Percentiles rank a stretch among this genome's conserved stretches.
Conservation (phyloP, 2,113 vertebrate species). For the Tautogolabrus adspersus region DNA sequence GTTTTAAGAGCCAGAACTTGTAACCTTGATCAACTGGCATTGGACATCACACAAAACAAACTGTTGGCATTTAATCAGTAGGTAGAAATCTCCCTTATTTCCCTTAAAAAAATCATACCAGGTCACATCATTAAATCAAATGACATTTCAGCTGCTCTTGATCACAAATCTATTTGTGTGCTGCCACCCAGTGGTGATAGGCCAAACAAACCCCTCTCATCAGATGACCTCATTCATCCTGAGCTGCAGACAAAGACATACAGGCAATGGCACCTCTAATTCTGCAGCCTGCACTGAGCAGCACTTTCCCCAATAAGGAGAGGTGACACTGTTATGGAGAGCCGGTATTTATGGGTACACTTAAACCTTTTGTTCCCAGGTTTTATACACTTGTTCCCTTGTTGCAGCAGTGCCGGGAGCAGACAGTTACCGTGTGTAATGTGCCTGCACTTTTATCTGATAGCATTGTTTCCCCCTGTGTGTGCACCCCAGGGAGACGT, state of each 20-base stretch:
- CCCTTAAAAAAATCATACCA: not conserved
- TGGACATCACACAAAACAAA: not conserved
- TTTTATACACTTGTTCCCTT: conserved; percentile 30
- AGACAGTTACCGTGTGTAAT: conserved; percentile 8
- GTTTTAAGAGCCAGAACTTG: not conserved
- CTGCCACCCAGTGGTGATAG: conserved; percentile 81
- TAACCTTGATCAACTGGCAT: not conserved
- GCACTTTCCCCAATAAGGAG: conserved; percentile 57
- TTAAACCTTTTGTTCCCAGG: conserved; percentile 45
- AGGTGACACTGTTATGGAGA: conserved; percentile 46
- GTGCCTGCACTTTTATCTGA: conserved; percentile 21
- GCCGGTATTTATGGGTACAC: conserved; percentile 59
- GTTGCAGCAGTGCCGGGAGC: not conserved
- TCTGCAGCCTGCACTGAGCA: conserved; percentile 56
- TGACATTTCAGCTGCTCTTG: not conserved
- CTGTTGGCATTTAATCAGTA: not conserved
- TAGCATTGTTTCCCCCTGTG: conserved; percentile 10
- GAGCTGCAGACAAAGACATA: conserved; percentile 59
- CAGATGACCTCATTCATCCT: conserved; percentile 66
- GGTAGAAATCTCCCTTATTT: not conserved
- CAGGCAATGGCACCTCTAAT: conserved; percentile 61
- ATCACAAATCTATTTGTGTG: conserved; percentile 45
- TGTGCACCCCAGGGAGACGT: conserved; percentile 87
- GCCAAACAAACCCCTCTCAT: not conserved
- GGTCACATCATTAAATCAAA: not conserved